Evolutionary conservation across 2,797 vertebrate genomes (phyloP).

Genomic region (Gymnothorax reevesii): DNA sequence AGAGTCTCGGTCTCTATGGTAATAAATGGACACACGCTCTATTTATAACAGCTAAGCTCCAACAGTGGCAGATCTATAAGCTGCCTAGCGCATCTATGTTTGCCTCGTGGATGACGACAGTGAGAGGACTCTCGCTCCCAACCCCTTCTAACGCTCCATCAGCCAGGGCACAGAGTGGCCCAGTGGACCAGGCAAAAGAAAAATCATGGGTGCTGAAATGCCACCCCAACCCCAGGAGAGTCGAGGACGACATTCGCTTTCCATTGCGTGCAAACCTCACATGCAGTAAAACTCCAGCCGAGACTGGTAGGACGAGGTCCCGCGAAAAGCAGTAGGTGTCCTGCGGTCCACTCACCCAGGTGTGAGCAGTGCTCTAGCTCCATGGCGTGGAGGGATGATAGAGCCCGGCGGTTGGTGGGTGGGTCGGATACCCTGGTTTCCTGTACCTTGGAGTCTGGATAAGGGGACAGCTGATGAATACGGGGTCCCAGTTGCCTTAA

Average conservation of each 20-base stretch:
- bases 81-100: conserved; percentile 59
- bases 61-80: conserved; percentile 61
- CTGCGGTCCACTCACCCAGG: conserved; percentile 66
- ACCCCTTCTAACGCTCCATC: conserved; percentile 34
- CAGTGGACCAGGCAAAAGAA: conserved; percentile 12
- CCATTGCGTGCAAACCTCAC: neutral
- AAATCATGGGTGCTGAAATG: neutral
- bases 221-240: neutral
- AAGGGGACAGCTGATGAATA: conserved; percentile 35
- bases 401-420: conserved; percentile 37
- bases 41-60: conserved; percentile 77
- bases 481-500: conserved; percentile 52
- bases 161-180: conserved; percentile 26
- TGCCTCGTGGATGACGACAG: conserved; percentile 42
- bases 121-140: conserved; percentile 30
- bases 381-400: conserved; percentile 65
- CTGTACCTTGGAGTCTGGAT: neutral
- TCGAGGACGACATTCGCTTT: neutral
- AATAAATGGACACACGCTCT: conserved; percentile 68
- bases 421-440: conserved; percentile 2
- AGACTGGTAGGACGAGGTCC: too few species aligned
- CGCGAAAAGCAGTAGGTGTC: neutral
- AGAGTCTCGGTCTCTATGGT: conserved; percentile 57
- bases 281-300: neutral
- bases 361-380: conserved; percentile 71